Evolutionary conservation across 2,113 vertebrate species (phyloP).

Genomic region (Gymnorhina tibicen): DNA sequence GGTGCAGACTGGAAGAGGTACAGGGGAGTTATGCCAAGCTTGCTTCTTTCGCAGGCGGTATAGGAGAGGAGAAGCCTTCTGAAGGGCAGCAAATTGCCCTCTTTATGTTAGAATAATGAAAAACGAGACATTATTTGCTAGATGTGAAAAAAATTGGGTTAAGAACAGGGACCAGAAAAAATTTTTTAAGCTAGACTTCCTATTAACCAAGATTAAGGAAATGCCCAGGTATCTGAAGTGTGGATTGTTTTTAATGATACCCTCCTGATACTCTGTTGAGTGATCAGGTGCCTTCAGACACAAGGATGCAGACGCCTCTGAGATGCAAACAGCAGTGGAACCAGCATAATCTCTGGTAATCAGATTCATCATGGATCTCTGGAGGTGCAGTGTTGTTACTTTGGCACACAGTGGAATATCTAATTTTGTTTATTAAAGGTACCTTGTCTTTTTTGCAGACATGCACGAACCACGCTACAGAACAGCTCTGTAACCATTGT

Average conservation of each 20-base stretch:
- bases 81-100: background rate
- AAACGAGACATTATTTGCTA: background rate
- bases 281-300: background rate
- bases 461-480: accelerated
- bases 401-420: background rate
- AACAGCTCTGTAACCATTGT: background rate
- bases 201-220: background rate
- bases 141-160: background rate
- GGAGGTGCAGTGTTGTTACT: background rate
- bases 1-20: background rate
- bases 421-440: background rate
- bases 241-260: background rate
- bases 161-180: background rate
- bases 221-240: background rate
- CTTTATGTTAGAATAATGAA: background rate
- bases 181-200: background rate
- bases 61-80: background rate
- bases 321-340: background rate
- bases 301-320: background rate
- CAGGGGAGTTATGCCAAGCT: background rate
- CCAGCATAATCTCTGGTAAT: background rate
- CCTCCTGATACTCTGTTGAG: background rate
- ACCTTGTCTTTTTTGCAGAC: background rate
- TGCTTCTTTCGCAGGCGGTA: background rate
- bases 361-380: background rate